Percentiles rank a stretch among this genome's conserved stretches.
These are phyloP conservation scores for Argynnis bischoffii DNA, from an alignment of 2,888 invertebrate species.

Conservation along the genomic window DNA sequence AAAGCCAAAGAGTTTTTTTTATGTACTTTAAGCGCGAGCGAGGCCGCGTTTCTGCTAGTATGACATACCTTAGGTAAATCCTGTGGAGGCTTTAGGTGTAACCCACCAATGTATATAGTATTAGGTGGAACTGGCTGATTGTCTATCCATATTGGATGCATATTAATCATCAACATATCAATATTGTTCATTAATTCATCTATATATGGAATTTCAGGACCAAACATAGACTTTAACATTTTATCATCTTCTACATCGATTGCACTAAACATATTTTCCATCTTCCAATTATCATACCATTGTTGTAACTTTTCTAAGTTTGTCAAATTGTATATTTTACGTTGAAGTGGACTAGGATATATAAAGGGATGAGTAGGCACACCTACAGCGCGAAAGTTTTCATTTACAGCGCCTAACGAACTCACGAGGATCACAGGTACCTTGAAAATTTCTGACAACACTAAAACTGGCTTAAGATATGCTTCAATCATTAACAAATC, in stretches of 20 bases:
- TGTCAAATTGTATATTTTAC: constrained; percentile 46
- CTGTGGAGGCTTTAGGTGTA: constrained; percentile 58
- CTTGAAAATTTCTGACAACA: constrained; percentile 51
- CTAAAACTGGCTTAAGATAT: constrained; percentile 40
- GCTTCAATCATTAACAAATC: constrained; percentile 56
- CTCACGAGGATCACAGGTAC: constrained; percentile 48
- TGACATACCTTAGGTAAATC: constrained; percentile 61
- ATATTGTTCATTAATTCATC: constrained; percentile 48
- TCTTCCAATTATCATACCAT: constrained; percentile 40
- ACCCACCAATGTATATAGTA: constrained; percentile 63
- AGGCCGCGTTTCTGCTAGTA: too few relatives aligned
- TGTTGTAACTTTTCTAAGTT: constrained; percentile 48
- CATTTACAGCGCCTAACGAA: constrained; percentile 44
- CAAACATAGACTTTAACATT: constrained; percentile 45
- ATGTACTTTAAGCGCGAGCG: too few relatives aligned
- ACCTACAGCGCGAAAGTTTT: constrained; percentile 44
- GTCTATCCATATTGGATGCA: constrained; percentile 58
- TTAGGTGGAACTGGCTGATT: constrained; percentile 64
- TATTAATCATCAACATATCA: constrained; percentile 65
- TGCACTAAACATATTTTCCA: constrained; percentile 11
- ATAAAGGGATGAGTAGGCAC: constrained; percentile 47
- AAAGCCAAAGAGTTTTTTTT: too few relatives aligned
- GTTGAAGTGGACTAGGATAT: constrained; percentile 43
- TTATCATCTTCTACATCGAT: constrained; percentile 35
- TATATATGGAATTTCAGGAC: constrained; percentile 44